These are phyloP conservation scores for Thereuonema tuberculata DNA, from an alignment of 1,140 invertebrate species.

Conservation along the genomic window DNA sequence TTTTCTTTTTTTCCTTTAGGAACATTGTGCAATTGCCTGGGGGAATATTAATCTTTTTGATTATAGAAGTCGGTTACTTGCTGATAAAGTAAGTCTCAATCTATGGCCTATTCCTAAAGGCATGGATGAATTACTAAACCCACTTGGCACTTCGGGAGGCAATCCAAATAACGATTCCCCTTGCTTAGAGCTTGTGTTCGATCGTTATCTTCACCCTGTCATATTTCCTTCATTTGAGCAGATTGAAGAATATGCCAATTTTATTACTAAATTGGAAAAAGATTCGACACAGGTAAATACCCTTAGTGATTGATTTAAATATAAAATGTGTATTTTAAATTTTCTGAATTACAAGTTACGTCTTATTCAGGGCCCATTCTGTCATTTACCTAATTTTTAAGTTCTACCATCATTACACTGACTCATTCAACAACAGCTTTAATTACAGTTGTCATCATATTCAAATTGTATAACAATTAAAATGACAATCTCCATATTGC, in stretches of 20 bases:
- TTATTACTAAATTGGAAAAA: slow-evolving; percentile 20
- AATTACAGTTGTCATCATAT: too few relatives aligned
- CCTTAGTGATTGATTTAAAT: too few relatives aligned
- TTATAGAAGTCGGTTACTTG: slow-evolving; percentile 37
- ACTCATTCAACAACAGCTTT: too few relatives aligned
- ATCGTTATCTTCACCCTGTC: slow-evolving; percentile 32
- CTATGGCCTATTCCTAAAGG: slow-evolving; percentile 41
- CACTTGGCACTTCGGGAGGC: slow-evolving; percentile 35
- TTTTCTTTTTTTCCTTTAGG: slow-evolving; percentile 23
- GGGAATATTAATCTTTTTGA: slow-evolving; percentile 47
- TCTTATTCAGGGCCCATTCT: too few relatives aligned
- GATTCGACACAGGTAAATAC: background rate
- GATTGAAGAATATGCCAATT: slow-evolving; percentile 32
- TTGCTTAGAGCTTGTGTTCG: slow-evolving; percentile 41
- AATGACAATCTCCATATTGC: too few relatives aligned
- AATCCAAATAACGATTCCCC: slow-evolving; percentile 41
- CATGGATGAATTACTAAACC: slow-evolving; percentile 37
- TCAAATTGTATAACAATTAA: too few relatives aligned
- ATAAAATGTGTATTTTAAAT: too few relatives aligned
- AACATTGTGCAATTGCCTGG: slow-evolving; percentile 42
- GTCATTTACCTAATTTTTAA: too few relatives aligned
- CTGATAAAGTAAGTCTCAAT: slow-evolving; percentile 36
- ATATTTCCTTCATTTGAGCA: slow-evolving; percentile 34
- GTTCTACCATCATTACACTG: too few relatives aligned
- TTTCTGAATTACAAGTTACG: too few relatives aligned